These are phyloP conservation scores for Oscheius sp. DNA, from an alignment of 2,888 invertebrate genomes.

Conservation along the genomic window DNA sequence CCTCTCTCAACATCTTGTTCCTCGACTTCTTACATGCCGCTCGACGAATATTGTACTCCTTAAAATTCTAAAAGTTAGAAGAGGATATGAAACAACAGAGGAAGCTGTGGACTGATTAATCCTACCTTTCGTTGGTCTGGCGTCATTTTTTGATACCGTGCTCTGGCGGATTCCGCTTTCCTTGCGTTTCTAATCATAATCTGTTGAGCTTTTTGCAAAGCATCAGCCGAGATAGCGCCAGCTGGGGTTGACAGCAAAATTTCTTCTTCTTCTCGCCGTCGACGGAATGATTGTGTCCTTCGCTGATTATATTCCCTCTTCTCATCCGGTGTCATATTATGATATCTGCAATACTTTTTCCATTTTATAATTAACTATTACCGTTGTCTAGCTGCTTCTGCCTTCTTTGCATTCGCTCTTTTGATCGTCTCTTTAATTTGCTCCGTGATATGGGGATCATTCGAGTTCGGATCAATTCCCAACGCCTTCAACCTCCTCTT, in stretches of 20 bases:
- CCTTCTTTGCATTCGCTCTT: constrained; percentile 47
- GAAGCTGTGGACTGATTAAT: not conserved
- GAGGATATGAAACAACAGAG: not conserved
- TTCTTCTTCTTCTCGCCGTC: constrained; percentile 60
- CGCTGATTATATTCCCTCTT: constrained; percentile 63
- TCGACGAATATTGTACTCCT: constrained; percentile 33
- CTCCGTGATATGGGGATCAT: not conserved
- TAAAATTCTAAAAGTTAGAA: constrained; percentile 2
- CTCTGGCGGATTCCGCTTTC: constrained; percentile 52
- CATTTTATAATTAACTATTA: not conserved
- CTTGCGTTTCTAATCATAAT: constrained; percentile 54
- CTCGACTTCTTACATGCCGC: constrained; percentile 29
- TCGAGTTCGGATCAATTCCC: constrained; percentile 41
- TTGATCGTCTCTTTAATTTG: constrained; percentile 22
- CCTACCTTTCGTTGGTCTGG: constrained; percentile 46
- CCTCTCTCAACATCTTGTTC: not conserved
- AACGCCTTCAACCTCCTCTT: constrained; percentile 43
- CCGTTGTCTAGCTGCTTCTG: constrained; percentile 52
- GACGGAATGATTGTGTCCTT: constrained; percentile 65
- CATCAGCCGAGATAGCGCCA: constrained; percentile 47
- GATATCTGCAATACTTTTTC: constrained; percentile 40
- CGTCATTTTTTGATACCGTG: constrained; percentile 51
- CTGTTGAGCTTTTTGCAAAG: constrained; percentile 49
- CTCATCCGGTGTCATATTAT: constrained; percentile 60
- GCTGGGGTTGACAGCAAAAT: constrained; percentile 65